Base-by-base conservation (phyloP, 2,888 invertebrate genomes). In the Papilio gigon region DNA sequence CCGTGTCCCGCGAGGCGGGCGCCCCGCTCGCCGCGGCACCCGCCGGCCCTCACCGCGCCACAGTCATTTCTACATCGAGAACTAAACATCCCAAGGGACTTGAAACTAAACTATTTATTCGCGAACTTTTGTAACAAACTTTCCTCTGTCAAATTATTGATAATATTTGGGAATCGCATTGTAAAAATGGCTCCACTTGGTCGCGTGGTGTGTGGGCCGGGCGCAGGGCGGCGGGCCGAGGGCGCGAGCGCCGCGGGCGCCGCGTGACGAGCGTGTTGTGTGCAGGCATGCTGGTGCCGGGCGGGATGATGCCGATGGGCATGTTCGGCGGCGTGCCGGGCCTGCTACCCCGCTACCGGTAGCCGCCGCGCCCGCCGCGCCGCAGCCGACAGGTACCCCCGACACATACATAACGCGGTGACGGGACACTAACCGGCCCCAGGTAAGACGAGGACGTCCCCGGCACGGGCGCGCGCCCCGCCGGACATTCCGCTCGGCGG, bases 271-370 rank as follows among this genome's bases (percentile, higher is more conserved):
- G 37, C 67, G 61, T 53, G 64, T 33, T 82, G 76, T 86, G 83
- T 78, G 86, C 90, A 91, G 91, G 91, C 61, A 71, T 74, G 74
- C 67, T 72, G 68, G 68, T 72, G 72, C 84, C 91, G 88, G 84
- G 86, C 80, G 89, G 93, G 67, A 88, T 93, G 90, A 82, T 93
- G 84, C 87, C 82, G 80, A 91, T 93, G 92, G 81, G 93, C 80
- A 91, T 94, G 93, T 90, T 90, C 83, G 85, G 86, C 75, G 84
- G 85, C 72, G 72, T 85, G 81, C 81, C 82, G 66, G 84, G 85
- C 82, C 90, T 94, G 77, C 96, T 95, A 90, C 97, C 96, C 77
- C 95, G 97, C 90, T 97, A 94, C 94, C 96, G 97, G 94, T 97
- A 96, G 96, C 88, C 82, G 81, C 40, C n/a, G 84, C 73, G 70